These are phyloP conservation scores for Platycheirus rosarum DNA, from an alignment of 2,888 invertebrate species.

Conservation along the genomic window DNA sequence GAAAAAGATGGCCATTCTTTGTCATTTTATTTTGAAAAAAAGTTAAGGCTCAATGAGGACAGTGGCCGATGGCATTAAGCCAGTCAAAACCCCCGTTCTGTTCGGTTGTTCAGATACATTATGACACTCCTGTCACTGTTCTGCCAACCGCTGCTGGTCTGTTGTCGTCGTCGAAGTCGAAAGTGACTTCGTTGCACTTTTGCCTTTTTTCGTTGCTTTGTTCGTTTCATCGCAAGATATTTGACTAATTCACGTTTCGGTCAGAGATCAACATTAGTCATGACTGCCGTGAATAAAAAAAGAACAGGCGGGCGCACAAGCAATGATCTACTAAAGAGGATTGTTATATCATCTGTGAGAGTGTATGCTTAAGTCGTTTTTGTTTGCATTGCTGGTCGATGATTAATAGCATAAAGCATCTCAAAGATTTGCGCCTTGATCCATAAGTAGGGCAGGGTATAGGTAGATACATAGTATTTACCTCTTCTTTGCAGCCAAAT, in stretches of 20 bases:
- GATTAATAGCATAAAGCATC: conserved; percentile 61
- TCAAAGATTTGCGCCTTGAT: conserved; percentile 55
- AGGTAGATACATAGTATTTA: background rate
- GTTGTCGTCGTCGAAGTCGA: background rate
- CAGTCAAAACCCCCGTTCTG: too few species aligned
- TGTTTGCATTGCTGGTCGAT: conserved; percentile 32
- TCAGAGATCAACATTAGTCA: conserved; percentile 64
- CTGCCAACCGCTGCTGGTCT: too few species aligned
- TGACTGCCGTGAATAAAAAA: conserved; percentile 44
- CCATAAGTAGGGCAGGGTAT: conserved; percentile 55
- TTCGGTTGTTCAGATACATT: too few species aligned
- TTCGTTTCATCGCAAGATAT: conserved; percentile 16
- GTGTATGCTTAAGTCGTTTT: conserved; percentile 14
- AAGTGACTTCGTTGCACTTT: conserved; percentile 29
- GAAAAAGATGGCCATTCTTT: too few species aligned
- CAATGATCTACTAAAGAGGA: too few species aligned
- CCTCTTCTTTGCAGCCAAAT: conserved; percentile 1
- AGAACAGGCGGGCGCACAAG: conserved; percentile 17
- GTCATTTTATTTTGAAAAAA: too few species aligned
- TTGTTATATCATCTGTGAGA: conserved; percentile 14
- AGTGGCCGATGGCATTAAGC: too few species aligned
- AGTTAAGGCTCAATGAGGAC: too few species aligned
- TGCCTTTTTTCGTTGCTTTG: conserved; percentile 1
- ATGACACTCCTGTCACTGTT: background rate
- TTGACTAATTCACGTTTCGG: conserved; percentile 37